A percentile compares a stretch with the other conserved stretches of the same genome.
phyloP scores from a whole-genome alignment of 2,113 vertebrate species.

The Sakesphorus luctuosus region DNA sequence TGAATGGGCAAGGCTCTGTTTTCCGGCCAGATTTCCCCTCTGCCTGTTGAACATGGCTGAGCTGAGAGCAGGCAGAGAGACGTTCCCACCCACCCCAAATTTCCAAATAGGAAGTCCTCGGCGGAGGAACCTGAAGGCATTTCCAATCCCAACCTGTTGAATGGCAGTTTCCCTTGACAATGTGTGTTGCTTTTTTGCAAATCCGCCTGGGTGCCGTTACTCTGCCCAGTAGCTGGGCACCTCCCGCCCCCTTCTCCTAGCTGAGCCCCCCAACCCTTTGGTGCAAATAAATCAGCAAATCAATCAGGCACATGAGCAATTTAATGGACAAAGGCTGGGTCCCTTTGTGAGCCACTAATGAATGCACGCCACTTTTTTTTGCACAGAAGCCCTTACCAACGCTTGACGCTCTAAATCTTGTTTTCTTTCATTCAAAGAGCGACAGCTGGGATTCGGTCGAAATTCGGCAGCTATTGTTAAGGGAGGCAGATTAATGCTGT shows the following conservation, averaged over 20 bases:
- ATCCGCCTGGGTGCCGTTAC: constrained; percentile 47
- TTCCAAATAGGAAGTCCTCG: constrained; percentile 52
- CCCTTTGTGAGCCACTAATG: constrained; percentile 83
- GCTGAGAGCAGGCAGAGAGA: constrained; percentile 37
- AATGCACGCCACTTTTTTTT: constrained; percentile 83
- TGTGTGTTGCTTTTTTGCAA: constrained; percentile 51
- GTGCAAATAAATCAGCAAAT: constrained; percentile 76
- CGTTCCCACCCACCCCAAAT: constrained; percentile 51
- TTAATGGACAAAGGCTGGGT: constrained; percentile 77
- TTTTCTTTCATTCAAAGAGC: constrained; percentile 93
- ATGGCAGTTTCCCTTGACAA: constrained; percentile 80
- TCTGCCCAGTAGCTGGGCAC: constrained; percentile 58
- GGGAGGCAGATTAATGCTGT: constrained; percentile 92
- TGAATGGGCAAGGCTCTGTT: constrained; percentile 67
- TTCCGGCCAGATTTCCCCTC: constrained; percentile 70
- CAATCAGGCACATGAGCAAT: constrained; percentile 79
- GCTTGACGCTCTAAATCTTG: constrained; percentile 92
- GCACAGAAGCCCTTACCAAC: constrained; percentile 83
- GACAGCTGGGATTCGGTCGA: constrained; percentile 98
- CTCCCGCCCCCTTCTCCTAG: constrained; percentile 47
- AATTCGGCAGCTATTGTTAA: constrained; percentile 92
- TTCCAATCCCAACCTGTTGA: constrained; percentile 82
- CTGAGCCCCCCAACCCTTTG: constrained; percentile 56
- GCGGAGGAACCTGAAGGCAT: constrained; percentile 34
- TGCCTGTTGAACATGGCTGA: constrained; percentile 47